Evolutionary conservation across 2,113 vertebrate species (phyloP), one percentile per base, ranked within the genome.

Genomic region (Lethenteron reissneri): DNA sequence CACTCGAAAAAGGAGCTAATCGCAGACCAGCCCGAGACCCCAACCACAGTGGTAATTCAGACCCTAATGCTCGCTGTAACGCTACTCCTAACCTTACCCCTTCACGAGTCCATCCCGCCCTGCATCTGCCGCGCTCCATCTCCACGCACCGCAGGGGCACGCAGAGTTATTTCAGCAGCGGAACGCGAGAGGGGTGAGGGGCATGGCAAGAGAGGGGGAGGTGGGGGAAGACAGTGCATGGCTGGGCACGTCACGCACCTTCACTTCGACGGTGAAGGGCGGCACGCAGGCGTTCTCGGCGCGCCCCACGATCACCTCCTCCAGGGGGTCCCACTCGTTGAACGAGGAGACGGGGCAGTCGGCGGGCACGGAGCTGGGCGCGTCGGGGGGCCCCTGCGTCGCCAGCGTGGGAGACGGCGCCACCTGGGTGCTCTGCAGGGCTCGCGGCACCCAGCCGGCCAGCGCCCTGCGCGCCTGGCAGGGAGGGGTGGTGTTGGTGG

Each of bases 221-320:
- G 41, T 41, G 41, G 41, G 41, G 5, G 41, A 41, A 41, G 41
- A 7, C 41, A 41, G 41, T 5, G 41, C 41, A 41, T 41, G 41
- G 41, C 41, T 41, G 41, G 41, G 41, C 41, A 68, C 25, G 25
- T 9, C n/a, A 25, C 58, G 75, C 85, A 99, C 94, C 87, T 99
- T 99, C 76, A 97, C 92, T 81, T 97, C 94, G 79, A 94, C 86
- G 1, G 90, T 89, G 79, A 99, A 99, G 11, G 87, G 88, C 71
- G 94, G 94, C 57, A 99, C 89, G 2, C 79, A 82, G 71, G 94
- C 90, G 9, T 92, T 95, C 77, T 99, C 94, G 3, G 92, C 88
- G 75, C 90, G 84, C 57, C 94, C 94, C 77, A 99, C 94, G 56
- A 97, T 96, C 79, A 96, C 89, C 78, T 99, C 94, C 81, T 99